phyloP scores from a whole-genome alignment of 2,113 vertebrate genomes.

The Dasyornis broadbenti region DNA sequence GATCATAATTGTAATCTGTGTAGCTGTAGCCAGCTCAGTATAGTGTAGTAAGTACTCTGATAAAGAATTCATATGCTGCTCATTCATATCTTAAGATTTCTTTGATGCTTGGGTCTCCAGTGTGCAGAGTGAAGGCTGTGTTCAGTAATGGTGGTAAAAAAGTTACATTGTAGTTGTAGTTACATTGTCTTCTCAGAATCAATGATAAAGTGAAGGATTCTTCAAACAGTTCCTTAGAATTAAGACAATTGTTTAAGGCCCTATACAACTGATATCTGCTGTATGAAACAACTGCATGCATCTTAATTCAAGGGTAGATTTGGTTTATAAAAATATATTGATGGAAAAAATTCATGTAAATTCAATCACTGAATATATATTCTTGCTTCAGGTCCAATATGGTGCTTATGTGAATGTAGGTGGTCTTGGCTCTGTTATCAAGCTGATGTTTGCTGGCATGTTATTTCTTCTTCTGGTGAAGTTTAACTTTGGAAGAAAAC shows the following conservation, averaged over 20 bases:
- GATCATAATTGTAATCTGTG: background rate
- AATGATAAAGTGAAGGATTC: background rate
- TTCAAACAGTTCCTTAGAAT: background rate
- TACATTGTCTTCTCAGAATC: background rate
- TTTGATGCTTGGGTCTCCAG: background rate
- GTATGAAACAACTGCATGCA: background rate
- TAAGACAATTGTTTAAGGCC: background rate
- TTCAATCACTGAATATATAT: background rate
- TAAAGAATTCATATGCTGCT: background rate
- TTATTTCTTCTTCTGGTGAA: constrained; percentile 88
- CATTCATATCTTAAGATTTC: background rate
- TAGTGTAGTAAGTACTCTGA: background rate
- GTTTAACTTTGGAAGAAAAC: constrained; percentile 87
- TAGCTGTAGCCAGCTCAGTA: background rate
- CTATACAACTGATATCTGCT: background rate
- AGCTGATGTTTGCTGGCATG: constrained; percentile 86
- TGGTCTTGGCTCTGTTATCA: constrained; percentile 80
- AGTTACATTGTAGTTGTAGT: too few relatives aligned
- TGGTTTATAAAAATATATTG: background rate
- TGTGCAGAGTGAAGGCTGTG: background rate
- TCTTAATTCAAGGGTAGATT: background rate
- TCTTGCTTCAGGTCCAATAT: constrained; percentile 84
- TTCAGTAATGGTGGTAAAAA: background rate
- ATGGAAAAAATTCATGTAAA: background rate
- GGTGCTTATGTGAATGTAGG: constrained; percentile 81